phyloP scores from a whole-genome alignment of 2,797 vertebrate genomes.

The Acanthopagrus latus region DNA sequence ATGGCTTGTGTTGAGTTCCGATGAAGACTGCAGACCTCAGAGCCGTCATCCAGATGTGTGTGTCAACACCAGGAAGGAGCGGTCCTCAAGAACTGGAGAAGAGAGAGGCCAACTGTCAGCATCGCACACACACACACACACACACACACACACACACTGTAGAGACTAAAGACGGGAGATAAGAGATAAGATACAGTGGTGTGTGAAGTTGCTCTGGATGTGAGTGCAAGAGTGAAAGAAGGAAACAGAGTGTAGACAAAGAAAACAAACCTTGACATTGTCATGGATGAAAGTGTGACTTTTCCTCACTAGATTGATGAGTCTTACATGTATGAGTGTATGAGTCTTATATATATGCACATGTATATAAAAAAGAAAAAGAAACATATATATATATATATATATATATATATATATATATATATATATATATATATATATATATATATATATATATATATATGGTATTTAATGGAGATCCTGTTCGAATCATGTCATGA shows the following conservation, averaged over 20 bases:
- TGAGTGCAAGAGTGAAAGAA: background rate
- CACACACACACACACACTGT: background rate
- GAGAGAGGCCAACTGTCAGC: slow-evolving; percentile 39
- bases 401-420: no score
- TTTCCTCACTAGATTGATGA: background rate
- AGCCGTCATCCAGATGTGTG: slow-evolving; percentile 39
- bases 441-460: no score
- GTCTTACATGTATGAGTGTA: background rate
- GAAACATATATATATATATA: no score
- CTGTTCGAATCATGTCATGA: no score
- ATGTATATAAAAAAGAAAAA: no score
- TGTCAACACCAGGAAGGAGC: slow-evolving; percentile 47
- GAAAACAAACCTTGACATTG: background rate
- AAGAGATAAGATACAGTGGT: background rate
- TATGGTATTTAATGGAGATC: no score
- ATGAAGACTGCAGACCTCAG: slow-evolving; percentile 39
- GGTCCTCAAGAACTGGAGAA: slow-evolving; percentile 12
- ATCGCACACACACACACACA: slow-evolving; percentile 15
- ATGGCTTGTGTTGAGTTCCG: slow-evolving; percentile 40
- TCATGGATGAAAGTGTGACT: background rate
- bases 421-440: no score
- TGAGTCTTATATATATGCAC: no score
- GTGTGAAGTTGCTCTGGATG: slow-evolving; percentile 5
- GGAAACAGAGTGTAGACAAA: slow-evolving; percentile 18
- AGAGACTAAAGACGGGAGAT: slow-evolving; percentile 13